Percentiles rank a stretch among this genome's conserved stretches.
Conservation (phyloP, 2,888 invertebrate genomes). For the Drosophila affinis region DNA sequence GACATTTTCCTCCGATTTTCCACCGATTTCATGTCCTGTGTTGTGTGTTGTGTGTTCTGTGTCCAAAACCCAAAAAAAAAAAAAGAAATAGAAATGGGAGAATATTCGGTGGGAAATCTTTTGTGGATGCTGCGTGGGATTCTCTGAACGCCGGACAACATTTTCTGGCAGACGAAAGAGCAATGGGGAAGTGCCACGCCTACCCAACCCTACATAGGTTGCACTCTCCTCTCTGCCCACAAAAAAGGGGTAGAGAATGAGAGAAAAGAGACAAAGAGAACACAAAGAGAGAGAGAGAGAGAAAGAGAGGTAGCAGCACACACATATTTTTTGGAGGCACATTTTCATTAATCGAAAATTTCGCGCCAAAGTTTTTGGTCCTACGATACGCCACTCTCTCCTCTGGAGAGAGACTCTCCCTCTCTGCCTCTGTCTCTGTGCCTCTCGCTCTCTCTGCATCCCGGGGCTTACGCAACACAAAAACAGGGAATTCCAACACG, state of each 20-base stretch:
- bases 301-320: not conserved
- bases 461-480: slow-evolving; percentile 33
- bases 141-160: slow-evolving; percentile 63
- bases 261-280: not conserved
- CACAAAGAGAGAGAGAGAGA: not conserved
- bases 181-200: slow-evolving; percentile 55
- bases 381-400: not conserved
- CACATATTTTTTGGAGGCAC: slow-evolving; percentile 23
- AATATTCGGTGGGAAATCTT: slow-evolving; percentile 25
- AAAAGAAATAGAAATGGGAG: not conserved
- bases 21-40: not conserved
- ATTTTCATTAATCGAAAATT: slow-evolving; percentile 76
- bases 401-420: not conserved
- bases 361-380: slow-evolving; percentile 66
- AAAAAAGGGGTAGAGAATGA: not conserved
- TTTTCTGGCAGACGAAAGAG: slow-evolving; percentile 62
- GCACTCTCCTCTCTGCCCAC: slow-evolving; percentile 10
- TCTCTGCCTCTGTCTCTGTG: not conserved
- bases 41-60: not conserved
- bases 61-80: slow-evolving; percentile 6
- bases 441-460: not conserved
- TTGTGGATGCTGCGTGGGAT: slow-evolving; percentile 47
- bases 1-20: not conserved
- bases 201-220: slow-evolving; percentile 16
- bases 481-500: slow-evolving; percentile 61